Base-by-base conservation (phyloP, 2,888 invertebrate genomes). In the Ganaspis brasiliensis region DNA sequence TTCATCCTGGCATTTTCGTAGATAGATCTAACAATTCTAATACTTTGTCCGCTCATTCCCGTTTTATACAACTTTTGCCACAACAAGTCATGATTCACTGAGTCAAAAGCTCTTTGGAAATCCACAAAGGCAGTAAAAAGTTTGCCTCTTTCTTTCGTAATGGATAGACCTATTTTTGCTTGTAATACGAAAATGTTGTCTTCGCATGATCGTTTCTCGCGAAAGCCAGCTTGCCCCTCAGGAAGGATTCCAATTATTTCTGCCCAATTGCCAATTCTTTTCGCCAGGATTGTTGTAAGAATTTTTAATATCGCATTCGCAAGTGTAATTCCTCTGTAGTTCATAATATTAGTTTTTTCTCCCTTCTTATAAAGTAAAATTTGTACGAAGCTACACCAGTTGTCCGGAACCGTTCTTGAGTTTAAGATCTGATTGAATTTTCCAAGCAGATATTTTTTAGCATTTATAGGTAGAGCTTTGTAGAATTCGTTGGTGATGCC, bases 301-400 rank as follows among this genome's bases (percentile, higher is more conserved):
- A 87, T 80, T 63, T 88, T 88, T 14, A 83, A 78, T 59, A 85
- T 81, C 0, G 81, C 74, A 71, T 88, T 87, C 8, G 84, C 76
- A 1, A 87, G 70, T 0, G 86, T 80, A 12, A 87, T 87, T 9
- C 85, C 86, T 45, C 83, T 59, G 57, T 86, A 87, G 55, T 84
- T 87, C 0, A 76, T 73, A 0, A 85, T 85, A 56, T 87, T 80
- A 0, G 16, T 6, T 31, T 24, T 31, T 40, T 84, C 82, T 2
- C 86, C 86, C 75, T 84, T 85, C 74, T 87, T 88, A 49, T 85
- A 76, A 3, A 88, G 49, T 9, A 87, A 72, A 4, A 84, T 72
- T 2, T 86, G 61, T 0, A 80, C 82, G 0, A 84, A 82, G 31
- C 81, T 67, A 8, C 78, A 73, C 80, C 81, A 84, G 21, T 37